Percentiles rank a stretch among this genome's conserved stretches.
These are phyloP conservation scores for Deroplatys truncata DNA, from an alignment of 2,888 invertebrate species.

Conservation along the genomic window DNA sequence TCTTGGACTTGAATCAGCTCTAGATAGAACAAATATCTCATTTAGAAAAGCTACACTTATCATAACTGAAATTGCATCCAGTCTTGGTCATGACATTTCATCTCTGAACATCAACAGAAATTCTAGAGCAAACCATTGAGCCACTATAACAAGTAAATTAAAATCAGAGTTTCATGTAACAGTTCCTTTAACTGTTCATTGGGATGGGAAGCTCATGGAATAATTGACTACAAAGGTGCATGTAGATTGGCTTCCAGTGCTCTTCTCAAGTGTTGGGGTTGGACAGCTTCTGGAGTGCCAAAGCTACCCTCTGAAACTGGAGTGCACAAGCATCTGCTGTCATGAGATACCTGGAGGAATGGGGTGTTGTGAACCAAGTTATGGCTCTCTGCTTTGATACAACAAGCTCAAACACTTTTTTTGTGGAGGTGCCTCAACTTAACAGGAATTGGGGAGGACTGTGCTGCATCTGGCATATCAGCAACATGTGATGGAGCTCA, in stretches of 20 bases:
- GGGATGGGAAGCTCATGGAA: neutral
- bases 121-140: too few species aligned
- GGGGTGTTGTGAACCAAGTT: neutral
- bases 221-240: neutral
- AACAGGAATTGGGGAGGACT: neutral
- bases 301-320: neutral
- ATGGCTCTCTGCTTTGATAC: neutral
- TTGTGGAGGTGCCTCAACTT: neutral
- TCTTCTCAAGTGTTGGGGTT: neutral
- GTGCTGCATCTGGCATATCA: neutral
- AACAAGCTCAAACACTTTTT: neutral
- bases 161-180: too few species aligned
- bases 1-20: too few species aligned
- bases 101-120: too few species aligned
- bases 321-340: neutral
- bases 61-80: too few species aligned
- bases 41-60: too few species aligned
- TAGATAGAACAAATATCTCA: too few species aligned
- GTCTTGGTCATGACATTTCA: too few species aligned
- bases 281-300: neutral
- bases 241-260: neutral
- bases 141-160: too few species aligned
- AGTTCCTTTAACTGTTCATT: neutral
- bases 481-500: neutral
- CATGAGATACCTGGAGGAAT: neutral